A percentile compares a stretch with the other conserved stretches of the same genome.
These are phyloP conservation scores for Platyscapa corneri DNA, from an alignment of 1,140 invertebrate species.

Conservation along the genomic window DNA sequence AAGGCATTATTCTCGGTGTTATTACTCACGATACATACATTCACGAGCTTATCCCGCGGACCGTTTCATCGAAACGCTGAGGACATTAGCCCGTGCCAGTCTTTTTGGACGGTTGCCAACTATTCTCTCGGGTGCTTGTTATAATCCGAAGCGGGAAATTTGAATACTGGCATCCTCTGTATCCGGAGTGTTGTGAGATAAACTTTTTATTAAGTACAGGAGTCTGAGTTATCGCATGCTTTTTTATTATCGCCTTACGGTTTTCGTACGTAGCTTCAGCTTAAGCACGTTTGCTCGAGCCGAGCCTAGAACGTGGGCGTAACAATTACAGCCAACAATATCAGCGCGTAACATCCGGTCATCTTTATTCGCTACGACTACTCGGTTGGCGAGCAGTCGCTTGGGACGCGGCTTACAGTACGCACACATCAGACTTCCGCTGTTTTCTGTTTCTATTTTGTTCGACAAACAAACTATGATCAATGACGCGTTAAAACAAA, in stretches of 20 bases:
- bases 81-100: neutral
- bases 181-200: neutral
- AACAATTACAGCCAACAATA: conserved; percentile 40
- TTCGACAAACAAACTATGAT: neutral
- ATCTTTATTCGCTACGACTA: conserved; percentile 29
- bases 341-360: conserved; percentile 18
- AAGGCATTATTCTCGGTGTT: conserved; percentile 32
- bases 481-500: neutral
- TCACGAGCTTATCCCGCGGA: conserved; percentile 5
- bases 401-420: neutral
- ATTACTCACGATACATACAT: neutral
- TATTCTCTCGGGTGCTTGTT: neutral
- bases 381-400: neutral
- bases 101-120: conserved; percentile 30
- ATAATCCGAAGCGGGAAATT: conserved; percentile 40
- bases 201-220: conserved; percentile 19
- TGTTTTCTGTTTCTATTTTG: neutral
- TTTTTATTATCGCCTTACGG: neutral
- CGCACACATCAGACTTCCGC: conserved; percentile 7
- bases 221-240: neutral
- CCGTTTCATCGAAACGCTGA: neutral
- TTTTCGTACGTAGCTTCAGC: neutral
- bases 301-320: neutral
- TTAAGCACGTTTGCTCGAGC: neutral
- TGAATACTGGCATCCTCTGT: conserved; percentile 10